phyloP scores from a whole-genome alignment of 2,888 invertebrate species.

The Suillia variegata region DNA sequence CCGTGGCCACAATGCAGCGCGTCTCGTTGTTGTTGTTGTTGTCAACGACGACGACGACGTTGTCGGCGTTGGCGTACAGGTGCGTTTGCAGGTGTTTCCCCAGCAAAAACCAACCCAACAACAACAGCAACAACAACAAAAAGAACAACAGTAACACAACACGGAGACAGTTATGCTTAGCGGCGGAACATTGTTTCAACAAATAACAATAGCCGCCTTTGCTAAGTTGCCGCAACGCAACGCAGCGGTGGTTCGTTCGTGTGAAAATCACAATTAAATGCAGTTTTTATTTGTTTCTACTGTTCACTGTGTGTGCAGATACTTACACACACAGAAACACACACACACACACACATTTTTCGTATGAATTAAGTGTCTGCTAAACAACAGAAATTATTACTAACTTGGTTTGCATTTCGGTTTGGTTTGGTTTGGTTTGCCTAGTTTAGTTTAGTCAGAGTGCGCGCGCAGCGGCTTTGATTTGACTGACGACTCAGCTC shows the following conservation, averaged over 20 bases:
- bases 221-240: no score
- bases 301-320: no score
- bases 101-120: conserved; percentile 12
- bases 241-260: no score
- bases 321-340: no score
- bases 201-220: conserved; percentile 31
- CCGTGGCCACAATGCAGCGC: conserved; percentile 1
- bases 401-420: background rate
- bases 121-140: background rate
- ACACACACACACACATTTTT: no score
- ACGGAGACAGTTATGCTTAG: conserved; percentile 1
- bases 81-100: conserved; percentile 59
- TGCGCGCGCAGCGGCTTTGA: no score
- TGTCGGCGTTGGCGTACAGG: conserved; percentile 51
- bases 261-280: conserved; percentile 55
- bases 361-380: background rate
- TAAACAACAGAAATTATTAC: background rate
- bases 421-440: no score
- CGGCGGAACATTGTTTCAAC: conserved; percentile 32
- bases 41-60: background rate
- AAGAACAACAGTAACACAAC: background rate
- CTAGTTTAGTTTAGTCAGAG: no score
- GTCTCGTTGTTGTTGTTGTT: background rate
- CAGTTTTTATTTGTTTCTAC: conserved; percentile 46
- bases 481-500: conserved; percentile 8